Evolutionary conservation across 2,797 vertebrate genomes (phyloP).

Genomic region (Cryptoprocta ferox): DNA sequence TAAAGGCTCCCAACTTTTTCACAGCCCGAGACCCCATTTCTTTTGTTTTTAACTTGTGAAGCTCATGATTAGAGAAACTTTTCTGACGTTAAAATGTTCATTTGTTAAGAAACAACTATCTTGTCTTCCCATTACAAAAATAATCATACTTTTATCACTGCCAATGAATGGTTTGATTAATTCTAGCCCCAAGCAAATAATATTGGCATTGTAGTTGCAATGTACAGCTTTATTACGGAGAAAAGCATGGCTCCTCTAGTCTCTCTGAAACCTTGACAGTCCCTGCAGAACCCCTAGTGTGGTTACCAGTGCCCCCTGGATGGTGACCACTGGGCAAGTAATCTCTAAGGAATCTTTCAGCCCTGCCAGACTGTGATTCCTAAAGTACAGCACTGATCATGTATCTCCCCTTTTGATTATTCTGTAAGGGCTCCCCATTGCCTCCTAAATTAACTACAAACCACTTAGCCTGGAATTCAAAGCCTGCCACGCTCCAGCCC

Average conservation of each 20-base stretch:
- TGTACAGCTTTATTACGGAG: background rate
- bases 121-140: background rate
- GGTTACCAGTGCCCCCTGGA: conserved; percentile 28
- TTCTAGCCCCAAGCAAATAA: conserved; percentile 18
- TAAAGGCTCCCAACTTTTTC: background rate
- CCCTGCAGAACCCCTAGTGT: background rate
- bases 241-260: background rate
- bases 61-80: background rate
- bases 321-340: conserved; percentile 49
- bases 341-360: conserved; percentile 69
- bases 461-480: conserved; percentile 79
- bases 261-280: conserved; percentile 34
- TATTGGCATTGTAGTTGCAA: conserved; percentile 48
- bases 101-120: conserved; percentile 3
- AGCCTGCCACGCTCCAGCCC: conserved; percentile 70
- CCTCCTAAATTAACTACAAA: conserved; percentile 79
- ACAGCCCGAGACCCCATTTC: background rate
- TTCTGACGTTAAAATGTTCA: conserved; percentile 38
- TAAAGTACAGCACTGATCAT: conserved; percentile 71
- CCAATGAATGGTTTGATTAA: conserved; percentile 32
- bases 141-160: conserved; percentile 22
- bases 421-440: conserved; percentile 77
- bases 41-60: conserved; percentile 24
- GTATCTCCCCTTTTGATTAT: conserved; percentile 70
- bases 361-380: conserved; percentile 68